Percentiles rank a stretch among this genome's conserved stretches.
Evolutionary conservation across 2,888 invertebrate genomes (phyloP).

Genomic region (Diogma glabrata): DNA sequence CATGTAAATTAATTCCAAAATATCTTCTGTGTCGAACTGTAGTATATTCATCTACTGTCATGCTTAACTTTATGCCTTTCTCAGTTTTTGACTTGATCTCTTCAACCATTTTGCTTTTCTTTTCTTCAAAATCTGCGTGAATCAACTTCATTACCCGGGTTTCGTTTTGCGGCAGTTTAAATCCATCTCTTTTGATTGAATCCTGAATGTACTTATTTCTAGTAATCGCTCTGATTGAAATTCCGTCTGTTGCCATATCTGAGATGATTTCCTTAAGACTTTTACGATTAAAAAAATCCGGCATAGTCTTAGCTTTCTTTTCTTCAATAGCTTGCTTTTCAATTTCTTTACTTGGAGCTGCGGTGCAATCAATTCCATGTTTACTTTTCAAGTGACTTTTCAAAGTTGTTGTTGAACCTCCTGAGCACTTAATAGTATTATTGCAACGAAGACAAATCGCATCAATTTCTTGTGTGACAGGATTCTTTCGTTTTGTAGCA

Average conservation of each 20-base stretch:
- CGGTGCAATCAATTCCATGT: constrained; percentile 1
- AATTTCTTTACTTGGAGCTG: not conserved
- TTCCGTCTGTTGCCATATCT: constrained; percentile 1
- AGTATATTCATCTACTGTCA: constrained; percentile 3
- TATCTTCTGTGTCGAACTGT: not conserved
- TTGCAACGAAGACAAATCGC: not conserved
- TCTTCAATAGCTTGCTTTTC: not conserved
- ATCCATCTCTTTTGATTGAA: not conserved
- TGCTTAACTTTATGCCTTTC: not conserved
- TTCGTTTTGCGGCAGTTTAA: not conserved
- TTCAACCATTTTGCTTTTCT: not conserved
- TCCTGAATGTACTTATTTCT: constrained; percentile 7
- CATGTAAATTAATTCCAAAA: constrained; percentile 3
- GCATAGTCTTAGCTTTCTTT: not conserved
- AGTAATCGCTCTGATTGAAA: constrained; percentile 4
- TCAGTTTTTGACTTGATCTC: not conserved
- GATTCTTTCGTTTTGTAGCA: constrained; percentile 9
- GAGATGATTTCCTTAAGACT: constrained; percentile 2
- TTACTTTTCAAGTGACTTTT: constrained; percentile 6
- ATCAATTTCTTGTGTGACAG: constrained; percentile 4
- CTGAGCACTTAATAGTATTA: constrained; percentile 6
- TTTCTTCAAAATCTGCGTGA: not conserved
- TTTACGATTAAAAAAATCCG: constrained; percentile 2
- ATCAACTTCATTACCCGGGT: constrained; percentile 1
- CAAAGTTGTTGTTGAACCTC: constrained; percentile 5